These are phyloP conservation scores for Mythimna pallens DNA, from an alignment of 2,888 invertebrate species.

Conservation along the genomic window DNA sequence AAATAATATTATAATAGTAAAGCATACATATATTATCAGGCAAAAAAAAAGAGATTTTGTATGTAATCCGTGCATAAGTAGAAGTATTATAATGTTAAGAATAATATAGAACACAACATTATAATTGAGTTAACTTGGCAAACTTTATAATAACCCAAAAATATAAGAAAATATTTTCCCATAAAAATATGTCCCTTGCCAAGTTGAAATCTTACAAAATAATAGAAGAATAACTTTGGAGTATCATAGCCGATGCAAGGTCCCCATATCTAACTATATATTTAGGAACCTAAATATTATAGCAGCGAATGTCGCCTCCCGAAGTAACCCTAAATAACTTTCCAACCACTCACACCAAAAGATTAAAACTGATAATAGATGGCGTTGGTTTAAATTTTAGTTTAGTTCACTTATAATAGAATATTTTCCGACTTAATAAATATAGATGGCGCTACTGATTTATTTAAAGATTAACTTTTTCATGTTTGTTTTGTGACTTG, in stretches of 20 bases:
- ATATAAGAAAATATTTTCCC: neutral
- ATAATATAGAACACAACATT: constrained; percentile 15
- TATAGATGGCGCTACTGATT: constrained; percentile 53
- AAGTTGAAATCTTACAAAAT: constrained; percentile 52
- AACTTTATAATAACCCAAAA: neutral
- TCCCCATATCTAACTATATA: constrained; percentile 81
- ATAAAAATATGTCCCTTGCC: constrained; percentile 30
- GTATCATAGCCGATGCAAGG: constrained; percentile 84
- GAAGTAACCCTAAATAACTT: constrained; percentile 27
- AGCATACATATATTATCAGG: neutral
- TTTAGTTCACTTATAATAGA: constrained; percentile 37
- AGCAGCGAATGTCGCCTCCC: constrained; percentile 62
- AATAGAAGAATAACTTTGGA: constrained; percentile 79
- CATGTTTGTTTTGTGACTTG: constrained; percentile 24
- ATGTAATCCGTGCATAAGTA: constrained; percentile 1
- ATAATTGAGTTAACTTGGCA: constrained; percentile 22
- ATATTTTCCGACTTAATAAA: constrained; percentile 27
- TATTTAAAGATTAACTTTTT: constrained; percentile 12
- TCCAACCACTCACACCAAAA: constrained; percentile 25
- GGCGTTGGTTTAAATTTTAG: constrained; percentile 51
- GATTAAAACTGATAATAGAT: constrained; percentile 53
- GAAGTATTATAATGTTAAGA: constrained; percentile 5
- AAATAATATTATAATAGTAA: neutral
- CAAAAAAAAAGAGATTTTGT: neutral
- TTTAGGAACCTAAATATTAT: constrained; percentile 83